Conservation (phyloP, 2,888 invertebrate genomes). For the Laothoe populi region DNA sequence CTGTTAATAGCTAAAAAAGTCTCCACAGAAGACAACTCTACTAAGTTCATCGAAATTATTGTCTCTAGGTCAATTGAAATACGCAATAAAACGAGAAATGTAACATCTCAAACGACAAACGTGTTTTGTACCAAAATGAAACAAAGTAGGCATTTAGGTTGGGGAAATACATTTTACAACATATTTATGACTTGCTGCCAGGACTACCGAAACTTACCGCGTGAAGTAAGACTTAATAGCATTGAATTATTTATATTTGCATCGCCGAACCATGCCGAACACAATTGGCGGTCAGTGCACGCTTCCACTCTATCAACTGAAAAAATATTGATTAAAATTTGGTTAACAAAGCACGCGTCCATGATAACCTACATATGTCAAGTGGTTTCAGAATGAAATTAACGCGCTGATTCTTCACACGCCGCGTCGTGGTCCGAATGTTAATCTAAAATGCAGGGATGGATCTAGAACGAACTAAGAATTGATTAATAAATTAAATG, state of each 20-base stretch:
- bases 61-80: too few species aligned
- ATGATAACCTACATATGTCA: constrained; percentile 57
- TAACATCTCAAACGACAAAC: too few species aligned
- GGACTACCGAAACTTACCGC: constrained; percentile 19
- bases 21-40: too few species aligned
- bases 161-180: not conserved
- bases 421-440: constrained; percentile 61
- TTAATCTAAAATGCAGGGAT: constrained; percentile 47
- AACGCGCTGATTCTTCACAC: constrained; percentile 67
- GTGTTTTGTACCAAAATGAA: not conserved
- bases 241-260: constrained; percentile 19
- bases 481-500: constrained; percentile 20
- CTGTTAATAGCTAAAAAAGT: too few species aligned
- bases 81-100: too few species aligned
- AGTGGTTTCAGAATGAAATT: constrained; percentile 57
- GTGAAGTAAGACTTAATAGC: not conserved
- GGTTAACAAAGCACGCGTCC: constrained; percentile 30
- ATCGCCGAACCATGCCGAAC: not conserved
- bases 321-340: constrained; percentile 26
- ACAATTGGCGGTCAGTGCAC: not conserved
- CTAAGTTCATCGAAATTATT: too few species aligned
- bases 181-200: not conserved
- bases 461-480: constrained; percentile 34
- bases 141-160: not conserved
- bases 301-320: not conserved